Percentiles rank a stretch among this genome's conserved stretches.
Conservation (phyloP, 1,140 invertebrate genomes). For the Chionoecetes opilio region DNA sequence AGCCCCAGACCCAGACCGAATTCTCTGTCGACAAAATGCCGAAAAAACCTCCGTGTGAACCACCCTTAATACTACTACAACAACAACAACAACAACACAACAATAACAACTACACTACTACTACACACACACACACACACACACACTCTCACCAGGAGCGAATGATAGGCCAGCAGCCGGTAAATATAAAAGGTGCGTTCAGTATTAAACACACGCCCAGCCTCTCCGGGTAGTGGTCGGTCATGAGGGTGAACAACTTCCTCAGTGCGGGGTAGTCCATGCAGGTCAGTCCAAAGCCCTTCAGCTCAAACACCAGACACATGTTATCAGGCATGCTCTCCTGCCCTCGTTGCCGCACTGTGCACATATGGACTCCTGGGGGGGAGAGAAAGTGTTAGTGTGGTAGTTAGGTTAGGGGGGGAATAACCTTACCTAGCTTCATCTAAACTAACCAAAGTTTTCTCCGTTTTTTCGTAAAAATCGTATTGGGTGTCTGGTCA, state of each 20-base stretch:
- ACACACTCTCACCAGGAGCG: constrained; percentile 72
- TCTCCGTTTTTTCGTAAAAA: no score
- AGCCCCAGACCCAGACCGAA: no score
- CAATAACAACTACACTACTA: no score
- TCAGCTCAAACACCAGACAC: constrained; percentile 68
- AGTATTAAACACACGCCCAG: constrained; percentile 63
- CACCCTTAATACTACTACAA: neutral
- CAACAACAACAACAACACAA: no score
- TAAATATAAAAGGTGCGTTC: constrained; percentile 67
- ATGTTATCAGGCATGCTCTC: constrained; percentile 56
- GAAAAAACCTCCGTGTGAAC: neutral
- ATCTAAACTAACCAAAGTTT: no score
- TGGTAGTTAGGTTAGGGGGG: no score
- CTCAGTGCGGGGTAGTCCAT: constrained; percentile 66
- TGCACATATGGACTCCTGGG: neutral
- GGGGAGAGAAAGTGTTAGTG: neutral
- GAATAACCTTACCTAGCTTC: no score
- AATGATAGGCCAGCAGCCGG: constrained; percentile 69
- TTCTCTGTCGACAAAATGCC: no score
- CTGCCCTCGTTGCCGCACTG: neutral
- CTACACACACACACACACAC: neutral
- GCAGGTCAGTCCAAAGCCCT: constrained; percentile 57
- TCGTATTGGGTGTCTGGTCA: no score
- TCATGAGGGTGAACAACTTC: constrained; percentile 53
- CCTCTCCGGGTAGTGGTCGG: constrained; percentile 67